These are phyloP conservation scores for Ia io DNA, from an alignment of 2,113 vertebrate species.

Conservation along the genomic window DNA sequence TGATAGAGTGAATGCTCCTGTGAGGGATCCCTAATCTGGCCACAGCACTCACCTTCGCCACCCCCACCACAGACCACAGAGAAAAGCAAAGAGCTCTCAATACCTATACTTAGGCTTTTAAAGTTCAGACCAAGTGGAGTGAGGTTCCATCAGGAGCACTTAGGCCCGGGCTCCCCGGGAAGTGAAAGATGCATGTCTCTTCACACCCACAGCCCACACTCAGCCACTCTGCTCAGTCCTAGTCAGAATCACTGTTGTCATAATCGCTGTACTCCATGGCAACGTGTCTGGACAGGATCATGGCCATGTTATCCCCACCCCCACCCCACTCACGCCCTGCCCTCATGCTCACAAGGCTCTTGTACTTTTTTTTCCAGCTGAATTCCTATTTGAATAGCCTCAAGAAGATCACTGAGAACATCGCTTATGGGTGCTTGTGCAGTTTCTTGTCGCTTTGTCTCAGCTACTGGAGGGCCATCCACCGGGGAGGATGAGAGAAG, in stretches of 20 bases:
- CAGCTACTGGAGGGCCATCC: constrained; percentile 80
- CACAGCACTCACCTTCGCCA: not conserved
- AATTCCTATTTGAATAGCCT: constrained; percentile 98
- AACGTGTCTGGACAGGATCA: constrained; percentile 95
- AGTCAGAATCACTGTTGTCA: constrained; percentile 79
- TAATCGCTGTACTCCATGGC: constrained; percentile 97
- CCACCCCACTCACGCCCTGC: constrained; percentile 92
- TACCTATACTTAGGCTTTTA: not conserved
- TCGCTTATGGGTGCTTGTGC: constrained; percentile 83
- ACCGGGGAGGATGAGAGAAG: constrained; percentile 86
- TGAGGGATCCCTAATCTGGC: not conserved
- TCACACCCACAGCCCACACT: not conserved
- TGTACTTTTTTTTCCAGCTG: constrained; percentile 96
- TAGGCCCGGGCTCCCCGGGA: not conserved
- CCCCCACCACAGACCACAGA: no score
- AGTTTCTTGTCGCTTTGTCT: constrained; percentile 79
- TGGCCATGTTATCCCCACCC: constrained; percentile 91
- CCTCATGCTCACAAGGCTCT: constrained; percentile 97
- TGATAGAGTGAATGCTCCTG: not conserved
- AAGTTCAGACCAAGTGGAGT: not conserved
- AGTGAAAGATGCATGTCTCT: not conserved
- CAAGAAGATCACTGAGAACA: constrained; percentile 95
- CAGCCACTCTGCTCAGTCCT: constrained; percentile 82
- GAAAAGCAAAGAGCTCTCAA: not conserved
- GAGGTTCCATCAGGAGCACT: not conserved